Percentiles rank a stretch among this genome's conserved stretches.
Evolutionary conservation across 1,140 invertebrate species (phyloP).

Genomic region (Drosophila pachea): DNA sequence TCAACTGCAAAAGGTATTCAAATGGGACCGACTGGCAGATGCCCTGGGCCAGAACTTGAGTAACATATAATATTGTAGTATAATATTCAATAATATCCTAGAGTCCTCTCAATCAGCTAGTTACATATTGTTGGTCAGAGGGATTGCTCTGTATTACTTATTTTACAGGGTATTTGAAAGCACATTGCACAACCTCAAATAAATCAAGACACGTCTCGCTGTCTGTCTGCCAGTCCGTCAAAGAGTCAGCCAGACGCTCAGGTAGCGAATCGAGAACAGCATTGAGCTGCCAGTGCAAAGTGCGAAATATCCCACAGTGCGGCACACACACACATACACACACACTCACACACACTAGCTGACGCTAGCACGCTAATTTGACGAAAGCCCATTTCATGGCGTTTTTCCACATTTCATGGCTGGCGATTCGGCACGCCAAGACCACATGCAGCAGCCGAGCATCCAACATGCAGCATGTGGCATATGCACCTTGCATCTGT

Average conservation of each 20-base stretch:
- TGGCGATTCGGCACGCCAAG: constrained; percentile 42
- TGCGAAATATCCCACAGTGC: constrained; percentile 76
- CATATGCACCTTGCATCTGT: constrained; percentile 15
- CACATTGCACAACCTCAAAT: constrained; percentile 23
- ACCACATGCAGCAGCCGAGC: constrained; percentile 16
- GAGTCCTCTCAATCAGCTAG: too few relatives aligned
- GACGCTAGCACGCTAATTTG: constrained; percentile 73
- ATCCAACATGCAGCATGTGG: constrained; percentile 2
- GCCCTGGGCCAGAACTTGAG: neutral
- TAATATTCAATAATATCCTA: neutral
- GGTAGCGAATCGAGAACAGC: constrained; percentile 38
- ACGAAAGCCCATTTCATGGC: constrained; percentile 75
- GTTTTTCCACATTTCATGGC: constrained; percentile 72
- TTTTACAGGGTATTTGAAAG: neutral
- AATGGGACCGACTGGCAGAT: neutral
- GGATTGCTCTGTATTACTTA: neutral
- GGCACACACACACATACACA: constrained; percentile 38
- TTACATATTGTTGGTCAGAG: too few relatives aligned
- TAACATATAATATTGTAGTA: too few relatives aligned
- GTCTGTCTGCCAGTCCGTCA: constrained; percentile 17
- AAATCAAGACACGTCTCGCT: constrained; percentile 31
- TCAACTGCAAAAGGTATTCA: constrained; percentile 11
- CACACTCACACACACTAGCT: neutral
- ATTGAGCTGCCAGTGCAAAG: constrained; percentile 54
- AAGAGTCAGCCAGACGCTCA: constrained; percentile 13